Evolutionary conservation across 30 jellyfish, hydroid and myxozoan genomes (phyloP).

Genomic region (Pelagia noctiluca): DNA sequence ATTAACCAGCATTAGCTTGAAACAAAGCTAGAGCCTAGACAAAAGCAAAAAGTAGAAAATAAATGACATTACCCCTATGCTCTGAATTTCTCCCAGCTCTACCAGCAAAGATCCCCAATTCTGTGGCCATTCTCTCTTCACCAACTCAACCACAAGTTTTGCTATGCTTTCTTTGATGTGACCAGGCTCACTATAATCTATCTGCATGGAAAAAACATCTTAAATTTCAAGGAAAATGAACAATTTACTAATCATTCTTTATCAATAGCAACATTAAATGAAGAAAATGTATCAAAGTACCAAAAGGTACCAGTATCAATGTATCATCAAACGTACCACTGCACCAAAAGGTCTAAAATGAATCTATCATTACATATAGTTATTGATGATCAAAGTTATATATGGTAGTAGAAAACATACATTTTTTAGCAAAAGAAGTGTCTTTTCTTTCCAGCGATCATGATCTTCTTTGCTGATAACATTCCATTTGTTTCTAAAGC

Average conservation of each 20-base stretch:
- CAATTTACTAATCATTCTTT: too few relatives aligned
- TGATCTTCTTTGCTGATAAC: constrained; percentile 17
- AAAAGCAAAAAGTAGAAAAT: background rate
- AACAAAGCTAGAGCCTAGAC: background rate
- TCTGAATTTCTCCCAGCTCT: constrained; percentile 50
- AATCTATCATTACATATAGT: too few relatives aligned
- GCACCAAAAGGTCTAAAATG: too few relatives aligned
- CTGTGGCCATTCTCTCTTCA: constrained; percentile 79
- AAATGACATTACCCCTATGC: constrained; percentile 33
- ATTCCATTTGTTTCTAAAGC: constrained; percentile 38
- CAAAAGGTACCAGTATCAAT: too few relatives aligned
- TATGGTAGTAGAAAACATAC: background rate
- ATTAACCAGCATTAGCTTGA: too few relatives aligned
- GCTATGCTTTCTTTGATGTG: constrained; percentile 69
- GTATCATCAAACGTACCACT: too few relatives aligned
- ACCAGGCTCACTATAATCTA: constrained; percentile 18
- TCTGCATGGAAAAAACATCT: background rate
- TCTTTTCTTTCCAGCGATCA: constrained; percentile 49
- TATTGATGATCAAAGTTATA: too few relatives aligned
- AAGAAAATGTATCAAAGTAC: too few relatives aligned
- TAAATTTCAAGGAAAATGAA: background rate
- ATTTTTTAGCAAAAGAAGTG: constrained; percentile 28
- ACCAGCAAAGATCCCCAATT: constrained; percentile 56
- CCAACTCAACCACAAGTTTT: constrained; percentile 49
- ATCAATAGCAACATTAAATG: too few relatives aligned